Percentiles rank a stretch among this genome's conserved stretches.
phyloP scores from a whole-genome alignment of 2,113 vertebrate species.

The Pampusana beccarii region DNA sequence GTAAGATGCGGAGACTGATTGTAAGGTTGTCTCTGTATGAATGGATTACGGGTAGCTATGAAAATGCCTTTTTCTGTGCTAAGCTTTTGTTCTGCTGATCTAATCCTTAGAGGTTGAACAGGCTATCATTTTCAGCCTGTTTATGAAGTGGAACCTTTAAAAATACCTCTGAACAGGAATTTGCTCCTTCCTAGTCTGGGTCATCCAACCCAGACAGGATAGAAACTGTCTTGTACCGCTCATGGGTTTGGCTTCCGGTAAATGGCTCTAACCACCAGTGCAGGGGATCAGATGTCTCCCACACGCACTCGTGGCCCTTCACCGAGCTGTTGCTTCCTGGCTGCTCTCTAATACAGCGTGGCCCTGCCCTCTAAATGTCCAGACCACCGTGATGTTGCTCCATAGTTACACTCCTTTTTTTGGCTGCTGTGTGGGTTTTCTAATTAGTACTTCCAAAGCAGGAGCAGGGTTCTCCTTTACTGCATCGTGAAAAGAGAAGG shows the following conservation, averaged over 20 bases:
- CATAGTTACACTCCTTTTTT: conserved; percentile 18
- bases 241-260: not conserved
- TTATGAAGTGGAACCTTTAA: conserved; percentile 44
- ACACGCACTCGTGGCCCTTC: accelerated
- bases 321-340: not conserved
- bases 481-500: not conserved
- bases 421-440: conserved; percentile 44
- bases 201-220: not conserved
- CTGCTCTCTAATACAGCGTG: accelerated
- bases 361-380: not conserved
- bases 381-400: not conserved
- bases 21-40: not conserved
- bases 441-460: conserved; percentile 12
- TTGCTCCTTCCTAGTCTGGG: not conserved
- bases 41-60: not conserved
- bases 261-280: not conserved
- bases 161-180: conserved; percentile 56
- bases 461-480: not conserved
- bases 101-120: conserved; percentile 24
- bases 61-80: not conserved
- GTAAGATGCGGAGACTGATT: not conserved
- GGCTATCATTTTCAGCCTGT: conserved; percentile 22
- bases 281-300: not conserved
- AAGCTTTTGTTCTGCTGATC: not conserved
- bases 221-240: not conserved